phyloP scores from a whole-genome alignment of 2,113 vertebrate genomes.

The Tylochromis polylepis region DNA sequence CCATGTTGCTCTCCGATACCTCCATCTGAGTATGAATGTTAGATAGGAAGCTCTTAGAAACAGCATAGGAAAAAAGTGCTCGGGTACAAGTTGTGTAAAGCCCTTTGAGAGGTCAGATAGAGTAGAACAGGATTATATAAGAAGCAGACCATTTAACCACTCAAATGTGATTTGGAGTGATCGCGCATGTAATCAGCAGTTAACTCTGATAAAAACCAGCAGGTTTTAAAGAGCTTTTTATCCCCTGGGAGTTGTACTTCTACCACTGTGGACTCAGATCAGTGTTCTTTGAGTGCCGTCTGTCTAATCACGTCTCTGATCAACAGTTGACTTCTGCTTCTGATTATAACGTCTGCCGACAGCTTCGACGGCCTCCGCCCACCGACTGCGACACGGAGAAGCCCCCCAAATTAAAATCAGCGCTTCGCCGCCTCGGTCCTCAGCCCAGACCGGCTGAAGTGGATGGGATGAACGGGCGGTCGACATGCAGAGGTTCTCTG shows the following conservation, averaged over 20 bases:
- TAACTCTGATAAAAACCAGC: neutral
- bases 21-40: too few species aligned
- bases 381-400: neutral
- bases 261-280: neutral
- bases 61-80: too few species aligned
- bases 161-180: neutral
- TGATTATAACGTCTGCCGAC: neutral
- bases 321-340: neutral
- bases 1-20: too few species aligned
- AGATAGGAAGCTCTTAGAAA: too few species aligned
- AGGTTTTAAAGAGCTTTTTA: neutral
- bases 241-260: neutral
- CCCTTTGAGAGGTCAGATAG: too few species aligned
- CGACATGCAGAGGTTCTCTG: neutral
- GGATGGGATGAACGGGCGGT: neutral
- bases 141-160: too few species aligned
- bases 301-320: neutral
- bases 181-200: neutral
- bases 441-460: neutral
- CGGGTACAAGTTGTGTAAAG: too few species aligned
- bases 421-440: neutral
- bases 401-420: neutral
- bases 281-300: neutral
- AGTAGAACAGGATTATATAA: too few species aligned
- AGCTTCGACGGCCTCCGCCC: neutral